Evolutionary conservation across 2,797 vertebrate genomes (phyloP), one percentile per base, ranked within the genome.

Genomic region (Artibeus lituratus): DNA sequence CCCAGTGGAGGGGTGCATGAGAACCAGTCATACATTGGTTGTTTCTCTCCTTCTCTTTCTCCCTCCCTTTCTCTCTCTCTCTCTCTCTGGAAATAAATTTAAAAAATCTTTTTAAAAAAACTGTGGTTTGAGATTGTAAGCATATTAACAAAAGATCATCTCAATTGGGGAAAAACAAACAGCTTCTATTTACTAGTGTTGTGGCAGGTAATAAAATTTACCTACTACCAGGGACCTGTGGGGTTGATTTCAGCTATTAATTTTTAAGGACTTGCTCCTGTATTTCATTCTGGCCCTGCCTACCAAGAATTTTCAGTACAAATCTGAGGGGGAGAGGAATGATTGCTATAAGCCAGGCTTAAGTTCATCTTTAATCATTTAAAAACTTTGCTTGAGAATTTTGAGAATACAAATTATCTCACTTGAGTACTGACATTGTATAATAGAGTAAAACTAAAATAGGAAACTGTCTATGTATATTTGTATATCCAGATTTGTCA

Each of bases 331-430:
- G 53, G n/a, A 55, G 80, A 93, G 39, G 55, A 5, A 47, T 73
- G 78, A 21, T 87, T 97, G 94, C 91, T 95, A 35, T 88, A 95
- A 97, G 51, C 74, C 65, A 7, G 55, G 76, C 51, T 77, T 59
- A 65, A 83, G 67, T 86, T 96, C 59, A 92, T 90, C 76, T 83
- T 87, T 90, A 88, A 83, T 95, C 70, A 90, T 94, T 82, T 76
- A 70, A 97, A 96, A 95, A 24, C 42, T 11, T 37, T 62, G 90
- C 77, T 87, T 69, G 77, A 90, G 90, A 93, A 81, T 72, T 96
- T 95, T 39, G 67, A 42, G 70, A 92, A 47, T 96, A 96, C 74
- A 42, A 89, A 51, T 73, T 78, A 73, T 81, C 21, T 88, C 24
- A 85, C 62, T 94, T 90, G 53, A 87, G 55, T 77, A 42, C 86